Base-by-base conservation (phyloP, 1,140 invertebrate species). In the Berghia stephanieae region DNA sequence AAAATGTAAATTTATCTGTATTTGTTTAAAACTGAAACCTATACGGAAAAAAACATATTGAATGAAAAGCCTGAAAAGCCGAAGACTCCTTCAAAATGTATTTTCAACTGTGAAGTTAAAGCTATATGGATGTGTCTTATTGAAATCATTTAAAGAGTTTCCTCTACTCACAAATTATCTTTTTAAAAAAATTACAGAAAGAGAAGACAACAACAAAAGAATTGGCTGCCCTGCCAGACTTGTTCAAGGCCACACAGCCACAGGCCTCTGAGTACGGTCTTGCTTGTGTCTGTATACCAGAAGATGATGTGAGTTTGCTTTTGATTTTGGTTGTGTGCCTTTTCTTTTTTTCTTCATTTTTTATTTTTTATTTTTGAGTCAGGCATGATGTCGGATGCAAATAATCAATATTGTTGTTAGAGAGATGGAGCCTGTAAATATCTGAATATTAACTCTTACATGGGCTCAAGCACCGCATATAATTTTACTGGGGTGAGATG, bases 261-360 rank as follows among this genome's bases (percentile, higher is more conserved):
- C 96, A 94, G 85, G 98, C 97, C 0, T 92, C 92, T 24, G 95
- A 98, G 87, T 98, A 96, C 87, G 89, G 90, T 5, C 88, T 99
- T 49, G 96, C 96, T 6, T 94, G 95, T 85, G 92, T 97, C 27
- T 90, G 92, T 80, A 92, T 97, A 83, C 96, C 96, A 1, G 91
- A n/a, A n/a, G n/a, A 93, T 76, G 96, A 98, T 90, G 93, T 93
- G 89, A 92, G 91, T 91, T 18, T 40, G 49, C 16, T 27, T 10
- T 42, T 34, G 18, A 31, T 34, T 31, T 69, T 16, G 13, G 60
- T 63, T 21, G n/a, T 16, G 10, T 5, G 24, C 10, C n/a, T 71
- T 43, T 16, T n/a, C 16, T 52, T 36, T 44, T 8, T 4, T 16
- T 4, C 31, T 63, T 31, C 13, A 60, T 60, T 27, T 6, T 16